Conservation (phyloP, 2,888 invertebrate species). For the Nemapogon koenigi region DNA sequence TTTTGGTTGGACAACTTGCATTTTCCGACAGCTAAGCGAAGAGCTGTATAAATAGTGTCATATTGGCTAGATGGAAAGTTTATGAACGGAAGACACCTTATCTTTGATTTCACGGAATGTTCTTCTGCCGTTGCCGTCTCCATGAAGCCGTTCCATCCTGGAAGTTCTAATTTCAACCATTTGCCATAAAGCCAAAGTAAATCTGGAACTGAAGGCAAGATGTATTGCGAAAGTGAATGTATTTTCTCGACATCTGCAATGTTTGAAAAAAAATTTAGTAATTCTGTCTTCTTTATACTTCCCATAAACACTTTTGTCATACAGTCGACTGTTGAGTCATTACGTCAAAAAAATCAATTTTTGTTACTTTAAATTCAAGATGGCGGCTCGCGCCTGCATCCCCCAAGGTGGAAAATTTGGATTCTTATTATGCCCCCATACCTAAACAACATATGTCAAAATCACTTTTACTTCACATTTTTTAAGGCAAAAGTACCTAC, state of each 20-base stretch:
- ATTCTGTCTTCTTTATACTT: slow-evolving; percentile 11
- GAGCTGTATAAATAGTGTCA: neutral
- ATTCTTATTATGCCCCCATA: neutral
- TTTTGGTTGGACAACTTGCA: neutral
- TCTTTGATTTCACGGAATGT: neutral
- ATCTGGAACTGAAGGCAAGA: neutral
- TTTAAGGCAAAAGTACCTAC: neutral
- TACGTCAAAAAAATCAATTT: neutral
- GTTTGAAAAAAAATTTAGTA: neutral
- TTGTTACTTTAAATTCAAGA: too few species aligned
- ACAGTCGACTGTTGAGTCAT: slow-evolving; percentile 9
- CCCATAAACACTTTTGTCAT: slow-evolving; percentile 11
- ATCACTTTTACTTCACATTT: neutral
- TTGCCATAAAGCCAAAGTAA: slow-evolving; percentile 1
- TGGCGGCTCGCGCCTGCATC: neutral
- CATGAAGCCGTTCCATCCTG: slow-evolving; percentile 2
- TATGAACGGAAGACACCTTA: neutral
- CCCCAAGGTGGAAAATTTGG: neutral
- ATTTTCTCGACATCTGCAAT: neutral
- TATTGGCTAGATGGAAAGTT: neutral
- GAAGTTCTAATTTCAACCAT: neutral
- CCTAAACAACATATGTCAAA: neutral
- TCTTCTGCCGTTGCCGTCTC: neutral
- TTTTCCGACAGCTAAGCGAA: neutral
- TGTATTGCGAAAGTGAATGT: neutral